Evolutionary conservation across 2,113 vertebrate genomes (phyloP), one percentile per base, ranked within the genome.

Genomic region (Onychostruthus taczanowskii): DNA sequence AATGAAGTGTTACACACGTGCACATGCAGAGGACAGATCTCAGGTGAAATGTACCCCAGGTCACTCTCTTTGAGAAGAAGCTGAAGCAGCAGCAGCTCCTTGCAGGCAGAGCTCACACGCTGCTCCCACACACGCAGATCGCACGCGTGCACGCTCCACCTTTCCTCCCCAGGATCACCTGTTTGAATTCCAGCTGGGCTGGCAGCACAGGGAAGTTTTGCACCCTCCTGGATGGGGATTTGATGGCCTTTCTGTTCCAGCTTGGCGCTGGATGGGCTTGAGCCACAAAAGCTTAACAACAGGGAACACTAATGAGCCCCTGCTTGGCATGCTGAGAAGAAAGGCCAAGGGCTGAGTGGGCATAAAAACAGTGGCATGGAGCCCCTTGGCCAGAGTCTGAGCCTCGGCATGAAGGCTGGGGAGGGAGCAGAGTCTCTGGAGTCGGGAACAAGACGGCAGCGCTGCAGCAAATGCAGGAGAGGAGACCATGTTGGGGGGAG

Each of bases 251-350:
- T 93, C 85, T 93, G 55, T 91, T 93, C 76, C 89, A 89, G 78
- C 80, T 93, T 95, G 84, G 68, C 16, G 1, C 72, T 95, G 90
- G 82, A 83, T 1, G 28, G 63, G 74, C n/a, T 91, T n/a, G 82
- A 97, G 83, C 74, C 83, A 76, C 96, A 93, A 92, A 95, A 82
- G 90, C 95, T 76, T 80, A 93, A 94, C 79, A 80, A 74, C 69
- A 93, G 93, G 85, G 79, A 95, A 87, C 79, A 16, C 92, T 97
- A 96, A 96, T 90, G 94, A 96, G 87, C 89, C 88, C 76, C 82
- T 15, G 49, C 92, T 90, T 95, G 94, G 96, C 95, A 79, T 55
- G 81, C 84, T 94, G 95, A 97, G 92, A 93, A 95, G 92, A 95
- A 95, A 96, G 61, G 79, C 93, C 69, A 72, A 80, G 76, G 84